Base-by-base conservation (phyloP, 1,140 invertebrate genomes). In the Batillaria attramentaria region DNA sequence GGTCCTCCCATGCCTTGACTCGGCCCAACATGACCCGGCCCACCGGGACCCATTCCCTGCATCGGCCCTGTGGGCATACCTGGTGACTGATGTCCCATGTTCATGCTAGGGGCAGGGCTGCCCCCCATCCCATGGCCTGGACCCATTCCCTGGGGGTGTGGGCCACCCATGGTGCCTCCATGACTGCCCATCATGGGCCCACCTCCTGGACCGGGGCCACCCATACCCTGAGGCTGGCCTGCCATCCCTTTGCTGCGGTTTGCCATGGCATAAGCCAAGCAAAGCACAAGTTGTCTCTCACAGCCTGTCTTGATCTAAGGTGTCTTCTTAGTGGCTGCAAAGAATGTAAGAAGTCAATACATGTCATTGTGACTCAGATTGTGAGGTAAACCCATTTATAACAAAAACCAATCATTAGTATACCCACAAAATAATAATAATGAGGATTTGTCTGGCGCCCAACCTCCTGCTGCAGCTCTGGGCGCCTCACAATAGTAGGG, bases 181-280 rank as follows among this genome's bases (percentile, higher is more conserved):
- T 57, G 37, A 24, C 35, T 62, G 18, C 54, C 37, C 79, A 81
- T 82, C 65, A 77, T 82, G 73, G 82, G 33, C n/a, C 69, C 70
- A 42, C 85, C 84, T 41, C 85, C 84, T 35, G 81, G 79, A 33
- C 72, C 69, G 18, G 35, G 20, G 54, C 37, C 73, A 75, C 62
- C n/a, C n/a, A n/a, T n/a, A n/a, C n/a, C n/a, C n/a, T n/a, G n/a
- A 39, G 54, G 20, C 54, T 75, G 73, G n/a, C 73, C 39, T 10
- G 54, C 73, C 73, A 75, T 75, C n/a, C 62, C 57, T 41, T 80
- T 83, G 54, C 57, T 54, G 78, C 95, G 74, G 74, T 87, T 87
- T 39, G 85, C 93, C 84, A 98, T 93, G 6, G 95, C 95, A 69
- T 41, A 39, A 75, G 73, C 73, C 8, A 62, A 57, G 54, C 31